Evolutionary conservation across 1,140 invertebrate genomes (phyloP).

Genomic region (Stegodyphus dumicola): DNA sequence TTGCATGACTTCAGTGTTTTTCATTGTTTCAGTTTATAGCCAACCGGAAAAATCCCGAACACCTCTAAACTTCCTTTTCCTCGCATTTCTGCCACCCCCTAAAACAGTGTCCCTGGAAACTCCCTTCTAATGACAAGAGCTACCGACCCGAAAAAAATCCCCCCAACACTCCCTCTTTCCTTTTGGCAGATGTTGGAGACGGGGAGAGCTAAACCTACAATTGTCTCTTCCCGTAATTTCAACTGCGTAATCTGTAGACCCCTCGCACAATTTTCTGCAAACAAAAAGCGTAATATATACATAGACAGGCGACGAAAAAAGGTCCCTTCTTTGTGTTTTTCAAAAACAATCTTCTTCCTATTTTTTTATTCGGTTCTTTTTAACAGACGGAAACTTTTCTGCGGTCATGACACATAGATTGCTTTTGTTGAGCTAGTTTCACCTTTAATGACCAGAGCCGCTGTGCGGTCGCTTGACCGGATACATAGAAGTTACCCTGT

Average conservation of each 20-base stretch:
- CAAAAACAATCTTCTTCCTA: conserved; percentile 27
- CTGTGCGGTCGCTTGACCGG: conserved; percentile 25
- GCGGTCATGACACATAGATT: background rate
- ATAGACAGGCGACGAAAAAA: background rate
- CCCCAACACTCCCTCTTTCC: background rate
- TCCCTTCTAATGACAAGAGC: conserved; percentile 56
- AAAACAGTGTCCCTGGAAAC: conserved; percentile 14
- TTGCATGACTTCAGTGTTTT: too few relatives aligned
- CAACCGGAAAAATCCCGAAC: conserved; percentile 49
- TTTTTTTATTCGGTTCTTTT: background rate
- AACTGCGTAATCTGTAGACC: conserved; percentile 8
- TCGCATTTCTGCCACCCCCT: conserved; percentile 8
- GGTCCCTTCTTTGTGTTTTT: conserved; percentile 13
- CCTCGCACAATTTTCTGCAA: conserved; percentile 1
- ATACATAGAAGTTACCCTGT: conserved; percentile 29
- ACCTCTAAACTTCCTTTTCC: conserved; percentile 5
- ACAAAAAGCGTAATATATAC: conserved; percentile 25
- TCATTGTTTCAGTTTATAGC: background rate
- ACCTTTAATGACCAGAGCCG: conserved; percentile 21
- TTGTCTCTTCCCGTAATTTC: conserved; percentile 40
- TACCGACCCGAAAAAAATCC: conserved; percentile 41
- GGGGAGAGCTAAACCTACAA: conserved; percentile 35
- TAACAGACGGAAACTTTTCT: conserved; percentile 1
- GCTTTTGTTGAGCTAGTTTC: too few relatives aligned
- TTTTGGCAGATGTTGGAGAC: conserved; percentile 46